These are phyloP conservation scores for Trichogramma evanescens DNA, from an alignment of 2,888 invertebrate species.

Conservation along the genomic window DNA sequence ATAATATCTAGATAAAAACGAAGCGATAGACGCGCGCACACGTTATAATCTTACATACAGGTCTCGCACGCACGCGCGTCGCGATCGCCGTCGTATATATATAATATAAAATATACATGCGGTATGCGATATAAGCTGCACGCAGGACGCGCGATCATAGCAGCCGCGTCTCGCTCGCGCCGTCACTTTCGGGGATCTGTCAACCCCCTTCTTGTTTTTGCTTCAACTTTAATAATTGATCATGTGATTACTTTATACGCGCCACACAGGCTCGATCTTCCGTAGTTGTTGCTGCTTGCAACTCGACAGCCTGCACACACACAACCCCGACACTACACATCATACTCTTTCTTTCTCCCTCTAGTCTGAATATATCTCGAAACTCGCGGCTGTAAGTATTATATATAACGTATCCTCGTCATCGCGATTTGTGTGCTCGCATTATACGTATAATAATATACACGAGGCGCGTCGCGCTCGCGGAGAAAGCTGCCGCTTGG, in stretches of 20 bases:
- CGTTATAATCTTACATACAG: conserved; percentile 11
- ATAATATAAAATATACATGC: too few relatives aligned
- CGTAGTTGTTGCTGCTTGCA: neutral
- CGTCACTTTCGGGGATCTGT: conserved; percentile 31
- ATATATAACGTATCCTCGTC: conserved; percentile 32
- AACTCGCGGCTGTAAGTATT: conserved; percentile 31
- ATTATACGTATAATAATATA: neutral
- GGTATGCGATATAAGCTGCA: too few relatives aligned
- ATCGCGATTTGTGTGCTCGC: neutral
- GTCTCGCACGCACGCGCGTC: neutral
- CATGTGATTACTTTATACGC: conserved; percentile 47
- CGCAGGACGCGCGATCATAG: neutral
- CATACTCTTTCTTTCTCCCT: conserved; percentile 18
- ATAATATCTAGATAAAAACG: too few relatives aligned
- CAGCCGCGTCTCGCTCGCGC: conserved; percentile 2
- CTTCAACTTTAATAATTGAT: conserved; percentile 46
- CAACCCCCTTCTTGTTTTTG: conserved; percentile 47
- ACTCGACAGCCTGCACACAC: neutral
- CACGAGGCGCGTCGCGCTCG: too few relatives aligned
- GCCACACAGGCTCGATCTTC: conserved; percentile 30
- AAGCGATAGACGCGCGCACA: conserved; percentile 4
- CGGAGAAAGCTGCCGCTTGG: too few relatives aligned
- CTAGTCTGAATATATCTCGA: neutral
- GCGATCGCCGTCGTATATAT: neutral
- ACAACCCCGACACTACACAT: neutral